These are phyloP conservation scores for Phalacrocorax pelagicus DNA, from an alignment of 2,113 vertebrate species.

Conservation along the genomic window DNA sequence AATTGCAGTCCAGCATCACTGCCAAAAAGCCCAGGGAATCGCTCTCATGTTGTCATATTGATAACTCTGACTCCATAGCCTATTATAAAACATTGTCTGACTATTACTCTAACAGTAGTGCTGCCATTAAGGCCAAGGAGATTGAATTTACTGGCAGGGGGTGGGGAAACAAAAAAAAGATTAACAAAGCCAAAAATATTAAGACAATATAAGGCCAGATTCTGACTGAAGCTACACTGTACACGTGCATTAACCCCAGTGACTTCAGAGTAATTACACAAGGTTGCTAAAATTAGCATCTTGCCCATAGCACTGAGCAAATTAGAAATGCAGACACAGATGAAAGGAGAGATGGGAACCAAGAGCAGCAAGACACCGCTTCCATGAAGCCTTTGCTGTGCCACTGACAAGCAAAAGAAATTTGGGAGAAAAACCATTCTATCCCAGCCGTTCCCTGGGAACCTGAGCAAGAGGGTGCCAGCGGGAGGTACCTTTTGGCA, in stretches of 20 bases:
- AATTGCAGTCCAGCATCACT: neutral
- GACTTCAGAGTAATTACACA: constrained; percentile 51
- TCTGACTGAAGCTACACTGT: neutral
- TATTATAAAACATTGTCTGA: neutral
- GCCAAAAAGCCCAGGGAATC: neutral
- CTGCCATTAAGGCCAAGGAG: neutral
- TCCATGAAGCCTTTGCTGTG: neutral
- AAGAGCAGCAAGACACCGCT: neutral
- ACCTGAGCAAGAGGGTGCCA: neutral
- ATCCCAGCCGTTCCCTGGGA: neutral
- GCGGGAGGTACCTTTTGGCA: neutral
- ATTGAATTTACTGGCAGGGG: neutral
- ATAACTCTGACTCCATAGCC: neutral
- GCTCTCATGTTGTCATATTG: neutral
- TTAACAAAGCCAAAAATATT: neutral
- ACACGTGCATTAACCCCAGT: neutral
- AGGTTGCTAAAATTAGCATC: constrained; percentile 49
- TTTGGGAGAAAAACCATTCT: neutral
- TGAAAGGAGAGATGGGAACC: neutral
- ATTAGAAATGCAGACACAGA: constrained; percentile 39
- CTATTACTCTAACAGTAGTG: neutral
- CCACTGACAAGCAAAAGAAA: neutral
- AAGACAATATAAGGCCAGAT: neutral
- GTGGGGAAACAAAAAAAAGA: too few species aligned
- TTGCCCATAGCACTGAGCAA: neutral